Percentiles rank a stretch among this genome's conserved stretches.
Evolutionary conservation across 2,113 vertebrate species (phyloP).

Genomic region (Ptilorrhoa leucosticta): DNA sequence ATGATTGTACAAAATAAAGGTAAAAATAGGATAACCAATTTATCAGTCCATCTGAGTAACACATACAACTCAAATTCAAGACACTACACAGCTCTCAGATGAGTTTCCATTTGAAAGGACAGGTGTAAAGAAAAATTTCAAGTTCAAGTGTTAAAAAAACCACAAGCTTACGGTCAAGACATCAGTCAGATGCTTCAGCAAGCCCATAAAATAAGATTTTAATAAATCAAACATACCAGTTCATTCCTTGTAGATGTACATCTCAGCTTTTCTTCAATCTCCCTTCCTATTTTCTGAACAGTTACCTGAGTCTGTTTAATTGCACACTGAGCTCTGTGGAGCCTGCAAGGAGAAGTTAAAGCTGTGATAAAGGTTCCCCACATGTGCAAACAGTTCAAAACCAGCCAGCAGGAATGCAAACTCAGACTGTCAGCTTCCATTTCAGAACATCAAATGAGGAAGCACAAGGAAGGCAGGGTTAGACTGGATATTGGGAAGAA

Average conservation of each 20-base stretch:
- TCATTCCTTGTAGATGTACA: conserved; percentile 88
- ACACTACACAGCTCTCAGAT: not conserved
- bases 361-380: not conserved
- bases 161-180: accelerated
- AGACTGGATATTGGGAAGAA: not conserved
- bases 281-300: conserved; percentile 94
- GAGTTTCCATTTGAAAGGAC: not conserved
- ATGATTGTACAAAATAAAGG: not conserved
- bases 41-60: not conserved
- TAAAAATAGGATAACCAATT: not conserved
- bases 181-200: not conserved
- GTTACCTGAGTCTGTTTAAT: conserved; percentile 99
- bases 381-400: accelerated
- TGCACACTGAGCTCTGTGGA: conserved; percentile 95
- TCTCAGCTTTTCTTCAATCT: conserved; percentile 96
- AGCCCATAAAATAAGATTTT: not conserved
- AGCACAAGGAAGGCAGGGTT: not conserved
- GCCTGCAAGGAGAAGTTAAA: conserved; percentile 74
- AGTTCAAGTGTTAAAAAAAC: not conserved
- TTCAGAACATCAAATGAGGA: not conserved
- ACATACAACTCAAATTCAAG: not conserved
- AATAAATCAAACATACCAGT: conserved; percentile 77
- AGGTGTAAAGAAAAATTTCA: not conserved
- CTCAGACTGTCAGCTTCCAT: not conserved
- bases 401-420: not conserved